Evolutionary conservation across 1,140 invertebrate genomes (phyloP), one percentile per base, ranked within the genome.

Genomic region (Drosophila kurseongensis): DNA sequence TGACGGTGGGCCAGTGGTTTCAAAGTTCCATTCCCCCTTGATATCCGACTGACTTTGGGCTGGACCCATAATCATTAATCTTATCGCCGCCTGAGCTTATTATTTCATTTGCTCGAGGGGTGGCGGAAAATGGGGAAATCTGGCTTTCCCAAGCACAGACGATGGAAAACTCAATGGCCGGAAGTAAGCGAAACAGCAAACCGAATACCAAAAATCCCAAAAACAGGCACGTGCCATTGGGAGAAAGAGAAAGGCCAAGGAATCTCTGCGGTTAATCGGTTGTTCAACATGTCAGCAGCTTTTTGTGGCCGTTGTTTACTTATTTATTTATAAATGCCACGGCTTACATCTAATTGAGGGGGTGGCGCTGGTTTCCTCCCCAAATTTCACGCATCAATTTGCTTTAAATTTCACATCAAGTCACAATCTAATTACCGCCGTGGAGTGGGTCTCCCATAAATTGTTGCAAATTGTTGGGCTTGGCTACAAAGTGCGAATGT

Each of bases 1-100:
- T 60, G 74, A 78, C 59, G 63, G 59, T 65, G 35, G 45, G 29
- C n/a, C 32, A 16, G 60, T 23, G 9, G 40, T 32, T 14, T 52
- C 36, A 29, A 47, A 16, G n/a, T 48, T 52, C 23, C 23, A n/a
- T 36, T 54, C 16, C 36, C 16, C 35, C 47, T 10, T 4, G 29
- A 10, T 29, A 18, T n/a, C 12, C 18, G 16, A 61, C 62, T 61
- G 40, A 13, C 40, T 73, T 68, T 63, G 76, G 84, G 79, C 60
- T 58, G 73, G 81, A 66, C 42, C 71, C 81, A 91, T 91, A 91
- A 91, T 91, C 90, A 91, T 92, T 92, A 92, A 92, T 92, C 91
- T 92, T 91, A 92, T 92, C 91, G 91, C 91, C 91, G 91, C 91
- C 91, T 92, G 83, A 89, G 90, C 88, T 90, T 91, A 91, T 91